These are phyloP conservation scores for Babylonia areolata DNA, from an alignment of 1,140 invertebrate genomes.

Conservation along the genomic window DNA sequence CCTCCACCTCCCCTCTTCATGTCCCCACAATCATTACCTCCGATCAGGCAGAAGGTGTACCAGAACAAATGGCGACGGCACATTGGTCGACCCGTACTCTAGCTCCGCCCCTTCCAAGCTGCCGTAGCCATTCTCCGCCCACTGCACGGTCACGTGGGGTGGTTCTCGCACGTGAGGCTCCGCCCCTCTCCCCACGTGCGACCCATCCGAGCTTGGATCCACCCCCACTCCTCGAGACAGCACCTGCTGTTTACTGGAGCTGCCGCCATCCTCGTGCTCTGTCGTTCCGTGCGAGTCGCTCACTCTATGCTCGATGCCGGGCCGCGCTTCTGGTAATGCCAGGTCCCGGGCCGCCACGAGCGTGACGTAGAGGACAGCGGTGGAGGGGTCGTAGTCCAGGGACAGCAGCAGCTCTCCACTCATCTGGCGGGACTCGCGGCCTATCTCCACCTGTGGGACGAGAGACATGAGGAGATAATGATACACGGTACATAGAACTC, in stretches of 20 bases:
- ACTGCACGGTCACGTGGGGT: constrained; percentile 17
- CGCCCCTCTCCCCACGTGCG: neutral
- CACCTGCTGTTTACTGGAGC: no score
- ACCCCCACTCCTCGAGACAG: no score
- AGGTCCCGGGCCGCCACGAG: constrained; percentile 23
- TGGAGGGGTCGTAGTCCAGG: constrained; percentile 28
- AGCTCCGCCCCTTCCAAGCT: constrained; percentile 9
- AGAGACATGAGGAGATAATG: no score
- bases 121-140: constrained; percentile 6
- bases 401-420: constrained; percentile 25
- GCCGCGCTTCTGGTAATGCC: neutral
- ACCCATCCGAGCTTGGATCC: neutral
- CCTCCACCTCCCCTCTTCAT: no score
- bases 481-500: no score
- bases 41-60: constrained; percentile 22
- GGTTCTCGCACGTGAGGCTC: neutral
- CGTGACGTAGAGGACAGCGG: constrained; percentile 22
- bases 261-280: neutral
- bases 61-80: constrained; percentile 26
- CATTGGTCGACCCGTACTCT: neutral
- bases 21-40: neutral
- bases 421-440: constrained; percentile 34
- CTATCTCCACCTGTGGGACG: constrained; percentile 37
- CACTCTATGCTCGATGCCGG: neutral
- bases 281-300: neutral